Conservation (phyloP, 2,113 vertebrate species). For the Periophthalmodon schlosseri region DNA sequence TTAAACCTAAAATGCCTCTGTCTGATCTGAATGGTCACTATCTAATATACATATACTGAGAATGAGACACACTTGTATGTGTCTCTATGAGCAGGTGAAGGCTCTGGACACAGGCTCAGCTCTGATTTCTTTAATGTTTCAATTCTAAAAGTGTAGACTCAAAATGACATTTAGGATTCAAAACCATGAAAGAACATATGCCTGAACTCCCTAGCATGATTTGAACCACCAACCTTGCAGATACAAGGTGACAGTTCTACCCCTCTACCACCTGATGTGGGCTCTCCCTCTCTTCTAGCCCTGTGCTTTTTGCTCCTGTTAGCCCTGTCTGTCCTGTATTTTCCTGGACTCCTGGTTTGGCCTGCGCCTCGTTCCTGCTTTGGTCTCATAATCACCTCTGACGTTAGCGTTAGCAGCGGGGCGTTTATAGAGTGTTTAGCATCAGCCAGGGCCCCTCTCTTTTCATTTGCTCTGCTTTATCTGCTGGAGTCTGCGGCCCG, state of each 20-base stretch:
- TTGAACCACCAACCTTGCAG: too few relatives aligned
- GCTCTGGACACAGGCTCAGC: too few relatives aligned
- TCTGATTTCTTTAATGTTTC: too few relatives aligned
- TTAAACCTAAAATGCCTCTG: too few relatives aligned
- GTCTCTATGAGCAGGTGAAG: too few relatives aligned
- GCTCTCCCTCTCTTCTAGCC: neutral
- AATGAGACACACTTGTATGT: too few relatives aligned
- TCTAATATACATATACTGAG: too few relatives aligned
- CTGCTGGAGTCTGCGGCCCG: conserved; percentile 43
- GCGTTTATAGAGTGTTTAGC: conserved; percentile 50
- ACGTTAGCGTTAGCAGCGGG: conserved; percentile 33
- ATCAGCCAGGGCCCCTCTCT: conserved; percentile 43
- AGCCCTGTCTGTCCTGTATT: neutral
- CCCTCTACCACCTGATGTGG: neutral
- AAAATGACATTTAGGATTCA: too few relatives aligned
- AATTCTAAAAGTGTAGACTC: too few relatives aligned
- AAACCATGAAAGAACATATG: too few relatives aligned
- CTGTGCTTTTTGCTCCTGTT: neutral
- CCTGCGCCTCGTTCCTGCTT: conserved; percentile 10
- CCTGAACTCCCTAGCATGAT: too few relatives aligned
- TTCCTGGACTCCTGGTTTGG: neutral
- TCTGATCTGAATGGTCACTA: too few relatives aligned
- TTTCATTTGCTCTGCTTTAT: conserved; percentile 60
- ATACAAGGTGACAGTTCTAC: neutral
- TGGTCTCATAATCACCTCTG: conserved; percentile 39